phyloP scores from a whole-genome alignment of 1,140 invertebrate species.

The Drosophila tani region DNA sequence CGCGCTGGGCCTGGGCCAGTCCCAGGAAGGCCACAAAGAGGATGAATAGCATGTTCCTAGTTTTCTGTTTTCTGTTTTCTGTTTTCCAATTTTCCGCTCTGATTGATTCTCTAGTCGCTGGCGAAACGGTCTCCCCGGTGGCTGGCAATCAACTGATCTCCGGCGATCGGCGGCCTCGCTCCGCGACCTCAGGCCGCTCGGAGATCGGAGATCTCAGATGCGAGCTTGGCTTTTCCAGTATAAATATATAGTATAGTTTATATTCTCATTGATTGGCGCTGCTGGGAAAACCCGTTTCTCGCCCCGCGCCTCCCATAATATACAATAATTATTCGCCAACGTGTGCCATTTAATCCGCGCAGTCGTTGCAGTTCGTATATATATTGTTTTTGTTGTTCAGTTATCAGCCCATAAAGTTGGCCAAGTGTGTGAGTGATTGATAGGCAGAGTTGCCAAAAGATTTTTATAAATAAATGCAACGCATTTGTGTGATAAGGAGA shows the following conservation, averaged over 20 bases:
- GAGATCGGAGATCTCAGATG: conserved; percentile 15
- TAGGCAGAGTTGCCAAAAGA: conserved; percentile 1
- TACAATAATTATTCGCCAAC: conserved; percentile 18
- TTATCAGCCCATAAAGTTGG: conserved; percentile 33
- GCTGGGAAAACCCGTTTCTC: conserved; percentile 51
- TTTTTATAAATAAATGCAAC: conserved; percentile 14
- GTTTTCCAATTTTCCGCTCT: conserved; percentile 5
- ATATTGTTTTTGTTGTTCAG: conserved; percentile 7
- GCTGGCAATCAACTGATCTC: conserved; percentile 59
- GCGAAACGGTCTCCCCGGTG: conserved; percentile 40
- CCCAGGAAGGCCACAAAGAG: conserved; percentile 6
- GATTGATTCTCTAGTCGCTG: conserved; percentile 16
- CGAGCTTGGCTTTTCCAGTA: conserved; percentile 46
- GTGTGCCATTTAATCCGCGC: conserved; percentile 7
- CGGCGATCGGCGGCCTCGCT: conserved; percentile 25
- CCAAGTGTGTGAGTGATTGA: conserved; percentile 1
- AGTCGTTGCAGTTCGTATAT: neutral
- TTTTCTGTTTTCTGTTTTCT: neutral
- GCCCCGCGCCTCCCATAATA: conserved; percentile 27
- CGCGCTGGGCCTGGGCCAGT: conserved; percentile 20
- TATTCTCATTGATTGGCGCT: conserved; percentile 34
- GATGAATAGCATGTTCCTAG: neutral
- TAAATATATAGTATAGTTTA: neutral
- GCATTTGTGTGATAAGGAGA: conserved; percentile 1
- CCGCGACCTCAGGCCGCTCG: conserved; percentile 28